Percentiles rank a stretch among this genome's conserved stretches.
Evolutionary conservation across 2,113 vertebrate genomes (phyloP).

Genomic region (Myotis davidii): DNA sequence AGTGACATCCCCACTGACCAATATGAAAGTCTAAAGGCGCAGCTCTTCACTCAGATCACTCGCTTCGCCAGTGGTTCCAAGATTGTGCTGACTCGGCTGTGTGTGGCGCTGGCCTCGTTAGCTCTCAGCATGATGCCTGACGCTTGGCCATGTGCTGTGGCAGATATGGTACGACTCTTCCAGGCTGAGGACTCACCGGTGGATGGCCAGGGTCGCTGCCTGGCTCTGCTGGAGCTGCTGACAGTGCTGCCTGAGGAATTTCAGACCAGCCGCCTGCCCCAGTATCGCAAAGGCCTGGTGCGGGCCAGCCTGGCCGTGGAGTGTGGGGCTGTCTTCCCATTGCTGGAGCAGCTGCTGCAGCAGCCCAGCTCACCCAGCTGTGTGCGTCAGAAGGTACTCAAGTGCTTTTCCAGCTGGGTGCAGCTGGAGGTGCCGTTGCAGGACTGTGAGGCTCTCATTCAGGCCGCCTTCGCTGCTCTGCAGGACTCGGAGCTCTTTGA

Average conservation of each 20-base stretch:
- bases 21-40: slow-evolving; percentile 96
- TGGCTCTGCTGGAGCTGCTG: slow-evolving; percentile 96
- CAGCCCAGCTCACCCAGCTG: slow-evolving; percentile 95
- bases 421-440: slow-evolving; percentile 95
- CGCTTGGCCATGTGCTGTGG: slow-evolving; percentile 95
- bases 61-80: slow-evolving; percentile 96
- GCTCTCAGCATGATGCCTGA: slow-evolving; percentile 99
- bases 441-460: slow-evolving; percentile 95
- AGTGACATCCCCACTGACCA: slow-evolving; percentile 97
- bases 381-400: slow-evolving; percentile 97
- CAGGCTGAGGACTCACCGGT: slow-evolving; percentile 95
- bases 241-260: slow-evolving; percentile 99
- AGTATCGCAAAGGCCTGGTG: slow-evolving; percentile 96
- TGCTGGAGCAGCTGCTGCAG: slow-evolving; percentile 96
- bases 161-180: slow-evolving; percentile 98
- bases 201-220: slow-evolving; percentile 94
- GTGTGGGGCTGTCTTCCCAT: slow-evolving; percentile 93
- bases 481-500: slow-evolving; percentile 98
- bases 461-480: slow-evolving; percentile 94
- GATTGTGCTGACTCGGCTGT: slow-evolving; percentile 98
- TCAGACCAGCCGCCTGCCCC: slow-evolving; percentile 97
- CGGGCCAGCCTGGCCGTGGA: slow-evolving; percentile 94
- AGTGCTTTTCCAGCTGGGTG: slow-evolving; percentile 99
- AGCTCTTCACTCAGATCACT: slow-evolving; percentile 98
- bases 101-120: slow-evolving; percentile 96